Base-by-base conservation (phyloP, 2,888 invertebrate species). In the Eugnorisma glareosa region DNA sequence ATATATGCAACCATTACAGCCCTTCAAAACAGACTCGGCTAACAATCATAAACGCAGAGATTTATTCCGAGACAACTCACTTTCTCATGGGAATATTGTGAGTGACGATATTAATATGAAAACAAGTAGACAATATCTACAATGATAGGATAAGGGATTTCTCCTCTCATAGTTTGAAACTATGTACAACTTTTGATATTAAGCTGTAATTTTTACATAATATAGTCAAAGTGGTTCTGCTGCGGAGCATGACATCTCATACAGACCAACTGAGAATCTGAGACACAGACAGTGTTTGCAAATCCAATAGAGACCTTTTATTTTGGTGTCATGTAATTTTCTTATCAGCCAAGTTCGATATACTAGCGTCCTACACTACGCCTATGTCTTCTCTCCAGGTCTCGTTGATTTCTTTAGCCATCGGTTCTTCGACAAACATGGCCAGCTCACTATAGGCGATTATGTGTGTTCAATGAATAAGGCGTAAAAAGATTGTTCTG, bases 21-120 rank as follows among this genome's bases (percentile, higher is more conserved):
- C 57, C 82, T 83, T 83, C 71, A 83, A 71, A 85, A 71, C 83
- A 83, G 83, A 83, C 77, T 71, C 15, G n/a, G 70, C 24, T 67
- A 73, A 81, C 85, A 83, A 83, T 85, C 82, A 83, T 85, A 81
- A 83, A 59, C 45, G 76, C 48, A 21, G n/a, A 73, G 77, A 77
- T 73, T 77, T 82, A 82, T 82, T 59, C 64, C 31, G 18, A 67
- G 70, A 71, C 73, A 71, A 66, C 61, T 73, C 57, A 51, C 59
- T 61, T 71, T 64, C 73, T 31, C 35, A 21, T 7, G 77, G 64
- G 82, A 64, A 61, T 83, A 83, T 83, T 71, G 48, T 66, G 82
- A 85, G 40, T 57, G 40, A 70, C 85, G 83, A 81, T 81, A 75
- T 45, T 31, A 69, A 13, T 63, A 61, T n/a, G 8, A 48, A 45